Evolutionary conservation across 2,797 vertebrate genomes (phyloP).

Genomic region (Sarcoramphus papa): DNA sequence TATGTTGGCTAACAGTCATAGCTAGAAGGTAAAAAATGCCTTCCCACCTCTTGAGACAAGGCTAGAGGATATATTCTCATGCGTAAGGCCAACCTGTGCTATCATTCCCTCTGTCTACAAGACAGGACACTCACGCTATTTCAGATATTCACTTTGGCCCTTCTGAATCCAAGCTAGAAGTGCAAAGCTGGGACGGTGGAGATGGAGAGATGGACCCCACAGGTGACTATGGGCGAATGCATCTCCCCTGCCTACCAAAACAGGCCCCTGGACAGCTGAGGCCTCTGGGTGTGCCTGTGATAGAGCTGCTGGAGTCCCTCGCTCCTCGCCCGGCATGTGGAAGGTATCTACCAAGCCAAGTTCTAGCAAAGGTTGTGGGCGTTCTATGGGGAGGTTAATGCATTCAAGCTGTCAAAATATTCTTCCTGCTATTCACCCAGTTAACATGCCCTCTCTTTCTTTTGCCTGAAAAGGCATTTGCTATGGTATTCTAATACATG

Average conservation of each 20-base stretch:
- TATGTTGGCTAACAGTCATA: background rate
- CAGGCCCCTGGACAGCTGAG: fast-evolving
- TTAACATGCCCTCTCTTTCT: constrained; percentile 47
- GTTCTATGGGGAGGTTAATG: constrained; percentile 34
- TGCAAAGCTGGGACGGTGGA: background rate
- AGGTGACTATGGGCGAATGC: fast-evolving
- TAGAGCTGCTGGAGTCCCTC: constrained; percentile 18
- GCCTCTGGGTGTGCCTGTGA: background rate
- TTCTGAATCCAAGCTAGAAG: background rate
- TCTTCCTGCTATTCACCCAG: constrained; percentile 62
- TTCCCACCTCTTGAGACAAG: background rate
- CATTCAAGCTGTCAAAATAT: constrained; percentile 69
- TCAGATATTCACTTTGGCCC: background rate
- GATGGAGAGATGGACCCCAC: background rate
- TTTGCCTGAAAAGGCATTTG: constrained; percentile 69
- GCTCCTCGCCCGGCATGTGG: background rate
- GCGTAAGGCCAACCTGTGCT: background rate
- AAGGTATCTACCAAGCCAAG: constrained; percentile 53
- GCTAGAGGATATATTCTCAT: background rate
- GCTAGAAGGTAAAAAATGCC: background rate
- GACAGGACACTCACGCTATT: fast-evolving
- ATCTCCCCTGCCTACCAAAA: background rate
- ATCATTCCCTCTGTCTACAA: background rate
- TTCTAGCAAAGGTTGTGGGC: constrained; percentile 55
- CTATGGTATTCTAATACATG: constrained; percentile 62